Percentiles rank a stretch among this genome's conserved stretches.
Evolutionary conservation across 1,140 invertebrate species (phyloP).

Genomic region (Ganaspis sp.): DNA sequence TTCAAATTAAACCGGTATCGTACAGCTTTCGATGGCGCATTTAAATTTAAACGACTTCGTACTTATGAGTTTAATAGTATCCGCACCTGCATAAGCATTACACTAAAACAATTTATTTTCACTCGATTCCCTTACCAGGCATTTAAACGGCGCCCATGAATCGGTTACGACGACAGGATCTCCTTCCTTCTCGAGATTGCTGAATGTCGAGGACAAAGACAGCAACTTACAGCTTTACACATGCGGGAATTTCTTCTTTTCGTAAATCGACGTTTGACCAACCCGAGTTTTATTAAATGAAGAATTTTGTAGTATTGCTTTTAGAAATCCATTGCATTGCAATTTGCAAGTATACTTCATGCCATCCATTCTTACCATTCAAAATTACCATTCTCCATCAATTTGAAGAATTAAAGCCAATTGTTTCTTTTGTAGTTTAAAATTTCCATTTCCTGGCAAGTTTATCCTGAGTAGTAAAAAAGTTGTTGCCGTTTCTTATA

Average conservation of each 20-base stretch:
- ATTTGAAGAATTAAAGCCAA: too few relatives aligned
- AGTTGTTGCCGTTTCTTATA: neutral
- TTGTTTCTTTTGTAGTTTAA: too few relatives aligned
- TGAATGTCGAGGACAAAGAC: neutral
- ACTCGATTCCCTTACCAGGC: neutral
- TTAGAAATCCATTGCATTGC: too few relatives aligned
- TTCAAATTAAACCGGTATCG: neutral
- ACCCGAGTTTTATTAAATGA: too few relatives aligned
- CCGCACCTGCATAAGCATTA: neutral
- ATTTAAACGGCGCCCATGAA: conserved; percentile 13
- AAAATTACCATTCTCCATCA: too few relatives aligned
- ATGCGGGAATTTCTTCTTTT: conserved; percentile 4
- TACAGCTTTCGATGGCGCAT: neutral
- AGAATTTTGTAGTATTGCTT: too few relatives aligned
- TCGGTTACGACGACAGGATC: conserved; percentile 3
- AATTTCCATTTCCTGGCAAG: neutral
- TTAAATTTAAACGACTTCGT: conserved; percentile 4
- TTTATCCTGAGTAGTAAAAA: neutral
- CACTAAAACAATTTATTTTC: conserved; percentile 6
- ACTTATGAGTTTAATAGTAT: neutral
- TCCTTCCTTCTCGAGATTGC: neutral
- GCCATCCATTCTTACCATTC: too few relatives aligned
- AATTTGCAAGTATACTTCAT: too few relatives aligned
- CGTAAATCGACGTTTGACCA: neutral
- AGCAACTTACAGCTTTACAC: neutral